These are phyloP conservation scores for Brachionus angularis DNA, from an alignment of 1,140 invertebrate genomes.

Conservation along the genomic window DNA sequence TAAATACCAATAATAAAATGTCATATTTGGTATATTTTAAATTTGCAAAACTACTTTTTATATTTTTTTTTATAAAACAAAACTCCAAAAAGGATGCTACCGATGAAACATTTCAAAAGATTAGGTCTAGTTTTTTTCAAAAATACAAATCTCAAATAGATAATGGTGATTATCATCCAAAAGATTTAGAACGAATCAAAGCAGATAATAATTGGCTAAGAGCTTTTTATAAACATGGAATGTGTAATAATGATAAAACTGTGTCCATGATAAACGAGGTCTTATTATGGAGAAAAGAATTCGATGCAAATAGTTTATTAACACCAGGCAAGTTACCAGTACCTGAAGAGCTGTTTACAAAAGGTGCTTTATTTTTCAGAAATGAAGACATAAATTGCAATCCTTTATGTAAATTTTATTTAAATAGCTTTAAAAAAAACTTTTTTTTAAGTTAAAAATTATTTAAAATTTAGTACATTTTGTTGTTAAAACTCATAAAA, in stretches of 20 bases:
- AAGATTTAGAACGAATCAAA: slow-evolving; percentile 37
- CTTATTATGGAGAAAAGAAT: slow-evolving; percentile 34
- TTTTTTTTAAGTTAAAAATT: too few relatives aligned
- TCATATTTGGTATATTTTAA: too few relatives aligned
- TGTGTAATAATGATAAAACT: not conserved
- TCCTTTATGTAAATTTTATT: slow-evolving; percentile 26
- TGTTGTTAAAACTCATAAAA: slow-evolving; percentile 58
- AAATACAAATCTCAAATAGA: not conserved
- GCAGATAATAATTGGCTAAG: slow-evolving; percentile 25
- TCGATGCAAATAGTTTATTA: slow-evolving; percentile 10
- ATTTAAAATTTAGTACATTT: slow-evolving; percentile 51
- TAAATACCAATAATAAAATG: too few relatives aligned
- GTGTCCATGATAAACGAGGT: slow-evolving; percentile 4
- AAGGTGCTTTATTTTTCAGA: not conserved
- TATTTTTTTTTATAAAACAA: too few relatives aligned
- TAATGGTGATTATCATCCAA: slow-evolving; percentile 15
- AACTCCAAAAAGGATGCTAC: too few relatives aligned
- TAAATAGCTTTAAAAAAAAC: too few relatives aligned
- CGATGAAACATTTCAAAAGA: too few relatives aligned
- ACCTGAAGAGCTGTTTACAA: slow-evolving; percentile 23
- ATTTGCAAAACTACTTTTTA: too few relatives aligned
- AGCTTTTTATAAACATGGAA: slow-evolving; percentile 32
- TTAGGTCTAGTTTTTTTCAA: too few relatives aligned
- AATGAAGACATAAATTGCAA: slow-evolving; percentile 36
- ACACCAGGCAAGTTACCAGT: slow-evolving; percentile 6